Evolutionary conservation across 1,140 invertebrate species (phyloP), one percentile per base, ranked within the genome.

Genomic region (Cotesia vestalis): DNA sequence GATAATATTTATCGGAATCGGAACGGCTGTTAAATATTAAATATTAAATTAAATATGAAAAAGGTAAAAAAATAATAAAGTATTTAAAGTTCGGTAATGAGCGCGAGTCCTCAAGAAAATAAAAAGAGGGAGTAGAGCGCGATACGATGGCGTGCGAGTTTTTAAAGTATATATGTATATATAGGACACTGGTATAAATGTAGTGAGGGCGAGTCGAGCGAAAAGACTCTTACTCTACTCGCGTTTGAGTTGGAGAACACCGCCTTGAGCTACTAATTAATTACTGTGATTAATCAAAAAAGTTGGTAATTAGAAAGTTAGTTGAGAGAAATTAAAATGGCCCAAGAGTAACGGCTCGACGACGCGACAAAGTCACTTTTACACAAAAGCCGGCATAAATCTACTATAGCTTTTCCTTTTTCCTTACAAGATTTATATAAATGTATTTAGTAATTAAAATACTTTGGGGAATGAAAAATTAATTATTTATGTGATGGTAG

Each of bases 261-360:
- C 76, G 75, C 69, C 1, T 27, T 27, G 69, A 76, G 77, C 79
- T 80, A 84, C 85, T 86, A 88, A 88, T 87, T 88, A 87, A 87
- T 87, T 88, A 87, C 84, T 86, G 84, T 86, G 86, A 87, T 87
- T 87, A 88, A 88, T 87, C 85, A 88, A 84, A 88, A 88, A 87
- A 88, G 86, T 87, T 88, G 77, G 84, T 88, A 88, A 88, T 88
- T 88, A 87, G 86, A 87, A 88, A 88, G 86, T 87, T 87, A 86
- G 82, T 83, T 83, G 76, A 80, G 55, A 77, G 81, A 86, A 88
- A 87, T 87, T 86, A 88, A 88, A 88, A 87, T 86, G 83, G 83
- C 82, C 83, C 75, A 76, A 83, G 35, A 63, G 63, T 14, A 46
- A 53, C 55, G 51, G 51, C 52, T 17, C 27, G 27, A 64, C 5